Base-by-base conservation (phyloP, 2,113 vertebrate species). In the Strix uralensis region DNA sequence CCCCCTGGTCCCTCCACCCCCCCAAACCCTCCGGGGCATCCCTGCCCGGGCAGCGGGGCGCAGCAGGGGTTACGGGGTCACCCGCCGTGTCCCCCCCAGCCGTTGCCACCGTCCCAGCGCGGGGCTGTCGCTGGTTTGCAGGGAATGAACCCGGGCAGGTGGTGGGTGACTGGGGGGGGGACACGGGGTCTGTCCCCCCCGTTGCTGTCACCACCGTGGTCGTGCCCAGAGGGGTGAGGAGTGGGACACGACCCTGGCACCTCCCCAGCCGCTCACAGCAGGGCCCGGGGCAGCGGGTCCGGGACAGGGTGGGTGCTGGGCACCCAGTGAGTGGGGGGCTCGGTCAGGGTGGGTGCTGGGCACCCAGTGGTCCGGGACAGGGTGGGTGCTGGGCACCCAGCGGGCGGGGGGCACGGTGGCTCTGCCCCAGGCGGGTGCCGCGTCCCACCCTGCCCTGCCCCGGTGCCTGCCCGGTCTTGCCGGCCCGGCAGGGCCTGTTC, bases 391-490 rank as follows among this genome's bases (percentile, higher is more conserved):
- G 20, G 20, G 82, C 69, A 47, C 69, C 47, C 78, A 15, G 73
- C 22, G 38, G 80, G 47, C 47, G 13, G 22, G 46, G 44, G 46
- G 34, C 78, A 81, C 18, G 2, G 34, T 2, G 19, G 36, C 61
- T 63, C 32, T 81, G 79, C 78, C 78, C 34, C n/a, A 5, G 74
- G 89, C 77, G 27, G 77, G 73, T 10, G n/a, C 78, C 63, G 11
- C 54, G 58, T 85, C 79, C 74, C 25, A 32, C 86, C 66, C 83
- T 85, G 93, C 83, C 90, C 90, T 77, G 92, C 87, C 87, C 78
- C 67, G 6, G 40, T 55, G 30, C 84, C 84, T 82, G 82, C 86
- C 89, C 86, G 8, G 5, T 69, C 47, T 72, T 88, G 95, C 80
- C 40, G 5, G 27, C 72, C 81, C 40, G 57, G 88, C 88, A n/a